Evolutionary conservation across 2,797 vertebrate species (phyloP).

Genomic region (Hypotaenidia okinawae): DNA sequence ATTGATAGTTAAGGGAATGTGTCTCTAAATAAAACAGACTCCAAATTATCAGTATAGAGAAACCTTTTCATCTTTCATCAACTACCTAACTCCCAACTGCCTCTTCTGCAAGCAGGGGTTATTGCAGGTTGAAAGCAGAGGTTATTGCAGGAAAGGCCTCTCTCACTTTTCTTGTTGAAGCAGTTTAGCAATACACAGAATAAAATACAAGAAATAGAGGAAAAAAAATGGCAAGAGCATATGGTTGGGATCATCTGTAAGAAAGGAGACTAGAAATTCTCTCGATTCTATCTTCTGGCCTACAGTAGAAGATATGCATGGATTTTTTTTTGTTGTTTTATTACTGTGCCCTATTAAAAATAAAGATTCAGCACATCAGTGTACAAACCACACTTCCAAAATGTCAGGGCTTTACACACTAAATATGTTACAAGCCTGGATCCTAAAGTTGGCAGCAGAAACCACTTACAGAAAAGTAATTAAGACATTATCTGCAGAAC

Average conservation of each 20-base stretch:
- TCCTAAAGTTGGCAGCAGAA: not conserved
- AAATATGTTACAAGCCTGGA: not conserved
- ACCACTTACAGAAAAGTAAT: not conserved
- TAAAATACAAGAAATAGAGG: not conserved
- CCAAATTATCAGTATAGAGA: not conserved
- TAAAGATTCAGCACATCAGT: not conserved
- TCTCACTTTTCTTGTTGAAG: not conserved
- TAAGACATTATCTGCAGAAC: not conserved
- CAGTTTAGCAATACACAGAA: not conserved
- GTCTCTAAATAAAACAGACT: not conserved
- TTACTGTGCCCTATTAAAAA: not conserved
- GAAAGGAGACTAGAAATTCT: not conserved
- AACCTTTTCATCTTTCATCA: not conserved
- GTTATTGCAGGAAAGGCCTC: not conserved
- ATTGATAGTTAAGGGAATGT: not conserved
- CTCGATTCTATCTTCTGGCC: not conserved
- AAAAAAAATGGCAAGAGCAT: not conserved
- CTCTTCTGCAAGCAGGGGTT: not conserved
- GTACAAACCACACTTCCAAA: not conserved
- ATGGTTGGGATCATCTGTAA: not conserved
- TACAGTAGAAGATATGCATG: not conserved
- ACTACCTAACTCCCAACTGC: not conserved
- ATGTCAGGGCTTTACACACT: not conserved
- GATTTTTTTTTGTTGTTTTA: not conserved
- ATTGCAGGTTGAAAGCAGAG: not conserved